phyloP scores from a whole-genome alignment of 2,888 invertebrate genomes.

The Pyrocoelia pectoralis region DNA sequence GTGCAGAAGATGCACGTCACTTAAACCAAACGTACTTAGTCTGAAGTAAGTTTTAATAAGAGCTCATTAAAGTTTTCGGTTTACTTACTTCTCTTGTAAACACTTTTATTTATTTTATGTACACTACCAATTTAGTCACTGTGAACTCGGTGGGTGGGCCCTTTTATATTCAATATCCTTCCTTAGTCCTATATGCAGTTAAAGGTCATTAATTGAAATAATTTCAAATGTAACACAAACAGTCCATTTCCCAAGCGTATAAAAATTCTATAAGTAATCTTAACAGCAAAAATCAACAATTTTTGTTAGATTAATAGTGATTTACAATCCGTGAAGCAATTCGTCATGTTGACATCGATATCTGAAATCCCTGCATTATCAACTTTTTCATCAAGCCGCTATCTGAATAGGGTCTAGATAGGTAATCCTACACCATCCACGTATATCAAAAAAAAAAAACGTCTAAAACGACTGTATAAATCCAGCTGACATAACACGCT shows the following conservation, averaged over 20 bases:
- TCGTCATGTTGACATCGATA: constrained; percentile 61
- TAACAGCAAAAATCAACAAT: constrained; percentile 30
- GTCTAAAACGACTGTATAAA: constrained; percentile 35
- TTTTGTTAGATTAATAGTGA: constrained; percentile 58
- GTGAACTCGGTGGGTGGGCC: neutral
- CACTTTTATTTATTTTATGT: constrained; percentile 7
- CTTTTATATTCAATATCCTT: neutral
- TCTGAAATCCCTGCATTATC: constrained; percentile 61
- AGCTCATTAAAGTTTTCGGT: neutral
- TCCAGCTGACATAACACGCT: constrained; percentile 35
- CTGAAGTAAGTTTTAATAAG: neutral
- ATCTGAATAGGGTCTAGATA: constrained; percentile 48
- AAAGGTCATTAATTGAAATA: neutral
- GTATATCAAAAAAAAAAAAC: constrained; percentile 34
- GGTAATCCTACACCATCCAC: constrained; percentile 53
- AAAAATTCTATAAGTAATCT: constrained; percentile 9
- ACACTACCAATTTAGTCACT: constrained; percentile 3
- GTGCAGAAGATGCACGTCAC: too few species aligned
- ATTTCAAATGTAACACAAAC: neutral
- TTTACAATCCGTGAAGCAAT: constrained; percentile 61
- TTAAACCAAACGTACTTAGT: neutral
- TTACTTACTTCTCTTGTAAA: neutral
- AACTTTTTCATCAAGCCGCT: constrained; percentile 57
- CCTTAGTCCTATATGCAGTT: neutral
- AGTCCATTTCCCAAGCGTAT: neutral